Evolutionary conservation across 2,797 vertebrate genomes (phyloP), one percentile per base, ranked within the genome.

Genomic region (Tarsius wallacei): DNA sequence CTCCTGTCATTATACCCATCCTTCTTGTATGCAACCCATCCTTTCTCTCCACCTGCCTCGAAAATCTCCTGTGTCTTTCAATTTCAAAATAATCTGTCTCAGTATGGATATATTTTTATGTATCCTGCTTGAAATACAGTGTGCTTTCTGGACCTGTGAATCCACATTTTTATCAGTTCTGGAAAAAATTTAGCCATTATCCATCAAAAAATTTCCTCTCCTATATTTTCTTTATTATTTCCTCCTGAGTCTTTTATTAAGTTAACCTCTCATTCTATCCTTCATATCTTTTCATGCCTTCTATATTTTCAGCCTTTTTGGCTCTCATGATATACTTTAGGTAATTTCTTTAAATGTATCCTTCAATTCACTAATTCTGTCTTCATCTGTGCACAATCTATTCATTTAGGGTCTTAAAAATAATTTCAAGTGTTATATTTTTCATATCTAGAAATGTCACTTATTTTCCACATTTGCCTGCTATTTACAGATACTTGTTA

Each of bases 401-500:
- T 61, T 90, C 59, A 33, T 70, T 66, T 64, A 64, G 28, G 71
- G 66, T 36, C 90, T 85, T 14, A 59, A 73, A 80, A 82, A 73
- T 81, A 81, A 86, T 33, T 90, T 87, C 12, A 87, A 82, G 28
- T 21, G 13, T 68, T 82, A 22, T 28, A 36, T 81, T 68, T 90
- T 81, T 82, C 71, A 96, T 57, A 80, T 78, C 7, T 64, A 66
- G n/a, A 95, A 63, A 88, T 93, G 16, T 1, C 33, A 90, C 49
- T 68, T 81, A 84, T 19, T 84, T 90, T 94, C 85, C n/a, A 80
- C 78, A 61, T 59, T 57, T 90, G n/a, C 66, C n/a, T 90, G 42
- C 5, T 66, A 51, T 61, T 84, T 84, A 89, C 57, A 64, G 11
- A 57, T 36, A 55, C 28, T 66, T 16, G 14, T 71, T 61, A 4